A percentile compares a stretch with the other conserved stretches of the same genome.
Conservation (phyloP, 2,888 invertebrate species). For the Dynastes maya region DNA sequence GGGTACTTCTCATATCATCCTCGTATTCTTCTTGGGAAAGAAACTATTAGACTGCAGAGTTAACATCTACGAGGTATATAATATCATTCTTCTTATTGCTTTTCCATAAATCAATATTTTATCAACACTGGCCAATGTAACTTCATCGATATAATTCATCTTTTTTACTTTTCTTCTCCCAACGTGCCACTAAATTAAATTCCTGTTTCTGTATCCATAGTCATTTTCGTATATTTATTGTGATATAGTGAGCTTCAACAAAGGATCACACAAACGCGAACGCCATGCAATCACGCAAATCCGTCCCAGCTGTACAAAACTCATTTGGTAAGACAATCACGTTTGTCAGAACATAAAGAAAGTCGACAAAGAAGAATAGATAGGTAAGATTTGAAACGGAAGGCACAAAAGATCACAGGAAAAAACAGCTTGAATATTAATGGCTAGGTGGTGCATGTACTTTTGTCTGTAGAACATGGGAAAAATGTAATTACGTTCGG, state of each 20-base stretch:
- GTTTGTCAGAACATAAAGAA: slow-evolving; percentile 42
- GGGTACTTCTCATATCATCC: too few relatives aligned
- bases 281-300: slow-evolving; percentile 33
- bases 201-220: not conserved
- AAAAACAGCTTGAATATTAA: slow-evolving; percentile 33
- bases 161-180: not conserved
- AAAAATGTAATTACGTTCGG: slow-evolving; percentile 5
- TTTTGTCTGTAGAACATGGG: not conserved
- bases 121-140: not conserved
- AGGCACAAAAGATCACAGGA: slow-evolving; percentile 4
- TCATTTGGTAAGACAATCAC: slow-evolving; percentile 47
- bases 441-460: not conserved
- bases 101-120: too few relatives aligned
- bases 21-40: too few relatives aligned
- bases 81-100: too few relatives aligned
- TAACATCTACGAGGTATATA: too few relatives aligned
- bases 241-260: slow-evolving; percentile 13
- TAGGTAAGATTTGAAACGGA: slow-evolving; percentile 24
- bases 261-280: slow-evolving; percentile 24
- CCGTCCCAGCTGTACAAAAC: slow-evolving; percentile 14
- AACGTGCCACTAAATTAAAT: not conserved
- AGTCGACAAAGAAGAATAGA: slow-evolving; percentile 44
- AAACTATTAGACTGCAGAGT: too few relatives aligned
- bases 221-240: slow-evolving; percentile 9
- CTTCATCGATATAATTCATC: slow-evolving; percentile 4